A percentile compares a stretch with the other conserved stretches of the same genome.
phyloP scores from a whole-genome alignment of 2,888 invertebrate species.

The Tenthredo notha region DNA sequence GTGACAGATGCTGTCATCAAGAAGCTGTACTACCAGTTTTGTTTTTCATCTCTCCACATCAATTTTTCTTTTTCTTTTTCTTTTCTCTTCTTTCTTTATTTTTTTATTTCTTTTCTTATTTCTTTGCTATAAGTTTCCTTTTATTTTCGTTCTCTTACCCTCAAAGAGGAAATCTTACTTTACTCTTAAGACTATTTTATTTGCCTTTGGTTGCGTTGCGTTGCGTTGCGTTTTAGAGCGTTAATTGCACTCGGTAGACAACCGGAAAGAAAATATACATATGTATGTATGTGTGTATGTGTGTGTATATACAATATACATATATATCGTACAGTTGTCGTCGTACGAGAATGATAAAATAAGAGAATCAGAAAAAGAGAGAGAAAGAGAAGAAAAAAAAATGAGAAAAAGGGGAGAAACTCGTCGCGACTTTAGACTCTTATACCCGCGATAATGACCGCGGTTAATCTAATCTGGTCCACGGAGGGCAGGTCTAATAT shows the following conservation, averaged over 20 bases:
- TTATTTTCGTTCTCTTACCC: not conserved
- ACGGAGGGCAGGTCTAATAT: slow-evolving; percentile 32
- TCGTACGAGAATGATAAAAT: slow-evolving; percentile 10
- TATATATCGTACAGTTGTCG: not conserved
- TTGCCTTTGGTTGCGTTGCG: not conserved
- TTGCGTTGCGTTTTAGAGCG: slow-evolving; percentile 38
- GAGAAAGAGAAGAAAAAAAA: slow-evolving; percentile 48
- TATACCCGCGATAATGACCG: slow-evolving; percentile 55
- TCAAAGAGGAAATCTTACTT: slow-evolving; percentile 38
- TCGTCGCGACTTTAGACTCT: slow-evolving; percentile 22
- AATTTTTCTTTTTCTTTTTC: not conserved
- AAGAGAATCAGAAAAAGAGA: slow-evolving; percentile 31
- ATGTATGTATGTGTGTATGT: not conserved
- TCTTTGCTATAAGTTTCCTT: not conserved
- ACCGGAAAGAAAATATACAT: slow-evolving; percentile 24
- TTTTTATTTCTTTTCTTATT: not conserved
- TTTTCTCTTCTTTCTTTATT: not conserved
- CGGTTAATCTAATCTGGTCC: slow-evolving; percentile 68
- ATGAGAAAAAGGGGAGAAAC: slow-evolving; percentile 25
- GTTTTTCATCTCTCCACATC: not conserved
- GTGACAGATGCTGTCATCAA: slow-evolving; percentile 4
- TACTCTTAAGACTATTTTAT: slow-evolving; percentile 32
- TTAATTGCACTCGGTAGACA: slow-evolving; percentile 27
- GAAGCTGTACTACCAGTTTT: not conserved
- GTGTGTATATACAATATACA: not conserved